Conservation (phyloP, 2,113 vertebrate genomes). For the Lagopus leucura region DNA sequence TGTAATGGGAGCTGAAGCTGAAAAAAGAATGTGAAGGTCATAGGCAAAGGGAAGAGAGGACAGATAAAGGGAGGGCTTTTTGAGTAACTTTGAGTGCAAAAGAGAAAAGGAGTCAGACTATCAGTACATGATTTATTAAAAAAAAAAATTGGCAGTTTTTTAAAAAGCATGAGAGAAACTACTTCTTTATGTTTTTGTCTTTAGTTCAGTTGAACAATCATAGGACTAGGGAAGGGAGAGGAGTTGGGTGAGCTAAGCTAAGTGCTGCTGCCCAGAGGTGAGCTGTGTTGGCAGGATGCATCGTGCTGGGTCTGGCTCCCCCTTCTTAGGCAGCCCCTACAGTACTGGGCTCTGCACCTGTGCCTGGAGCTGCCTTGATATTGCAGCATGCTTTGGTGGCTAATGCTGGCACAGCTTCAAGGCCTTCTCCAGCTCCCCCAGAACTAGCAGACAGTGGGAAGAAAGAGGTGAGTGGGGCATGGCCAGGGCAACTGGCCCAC, state of each 20-base stretch:
- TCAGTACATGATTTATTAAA: not conserved
- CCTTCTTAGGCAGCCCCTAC: not conserved
- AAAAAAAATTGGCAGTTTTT: not conserved
- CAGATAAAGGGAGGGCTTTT: not conserved
- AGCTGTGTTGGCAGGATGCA: not conserved
- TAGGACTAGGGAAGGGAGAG: not conserved
- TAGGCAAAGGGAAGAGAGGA: not conserved
- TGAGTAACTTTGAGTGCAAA: not conserved
- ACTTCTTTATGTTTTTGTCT: not conserved
- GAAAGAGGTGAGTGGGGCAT: not conserved
- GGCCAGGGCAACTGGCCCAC: not conserved
- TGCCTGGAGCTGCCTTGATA: not conserved
- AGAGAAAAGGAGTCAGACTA: not conserved
- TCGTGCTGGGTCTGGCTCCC: not conserved
- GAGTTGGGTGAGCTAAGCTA: not conserved
- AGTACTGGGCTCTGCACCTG: not conserved
- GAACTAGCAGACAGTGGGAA: not conserved
- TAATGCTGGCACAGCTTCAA: not conserved
- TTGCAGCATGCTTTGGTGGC: not conserved
- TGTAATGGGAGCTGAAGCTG: not conserved
- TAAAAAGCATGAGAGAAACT: not conserved
- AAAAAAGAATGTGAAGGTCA: not conserved
- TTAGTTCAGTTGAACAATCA: not conserved
- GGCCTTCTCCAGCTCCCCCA: not conserved
- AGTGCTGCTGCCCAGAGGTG: not conserved